Percentiles rank a stretch among this genome's conserved stretches.
phyloP scores from a whole-genome alignment of 2,888 invertebrate genomes.

The Pterostichus niger region DNA sequence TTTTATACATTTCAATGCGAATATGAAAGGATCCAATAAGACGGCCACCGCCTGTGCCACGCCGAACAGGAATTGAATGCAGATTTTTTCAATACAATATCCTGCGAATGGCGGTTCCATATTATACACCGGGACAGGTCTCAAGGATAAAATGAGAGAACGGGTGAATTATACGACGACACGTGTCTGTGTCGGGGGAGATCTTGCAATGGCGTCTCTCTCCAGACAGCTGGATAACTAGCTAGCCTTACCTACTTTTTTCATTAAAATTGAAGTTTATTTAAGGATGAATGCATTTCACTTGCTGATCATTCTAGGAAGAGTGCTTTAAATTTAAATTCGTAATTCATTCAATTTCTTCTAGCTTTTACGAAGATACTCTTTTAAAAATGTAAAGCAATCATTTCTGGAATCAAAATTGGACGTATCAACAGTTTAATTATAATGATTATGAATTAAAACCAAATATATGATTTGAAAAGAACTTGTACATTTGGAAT shows the following conservation, averaged over 20 bases:
- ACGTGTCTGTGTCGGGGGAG: conserved; percentile 41
- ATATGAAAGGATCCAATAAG: conserved; percentile 68
- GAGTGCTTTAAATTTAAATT: too few relatives aligned
- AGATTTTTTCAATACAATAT: conserved; percentile 70
- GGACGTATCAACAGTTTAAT: too few relatives aligned
- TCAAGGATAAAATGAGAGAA: conserved; percentile 65
- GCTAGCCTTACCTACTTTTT: not conserved
- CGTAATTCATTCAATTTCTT: too few relatives aligned
- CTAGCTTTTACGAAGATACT: too few relatives aligned
- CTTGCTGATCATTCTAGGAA: not conserved
- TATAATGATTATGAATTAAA: too few relatives aligned
- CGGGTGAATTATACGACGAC: conserved; percentile 65
- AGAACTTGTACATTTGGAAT: too few relatives aligned
- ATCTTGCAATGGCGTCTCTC: not conserved
- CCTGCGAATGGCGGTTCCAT: conserved; percentile 68
- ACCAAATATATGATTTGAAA: too few relatives aligned
- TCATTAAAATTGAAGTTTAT: conserved; percentile 26
- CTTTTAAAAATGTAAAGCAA: too few relatives aligned
- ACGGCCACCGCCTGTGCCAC: conserved; percentile 62
- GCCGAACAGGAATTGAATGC: conserved; percentile 68
- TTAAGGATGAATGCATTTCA: conserved; percentile 19
- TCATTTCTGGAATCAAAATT: too few relatives aligned
- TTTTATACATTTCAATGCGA: conserved; percentile 66
- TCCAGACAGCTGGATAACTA: conserved; percentile 35
- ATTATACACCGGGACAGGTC: conserved; percentile 65